Conservation (phyloP, 2,888 invertebrate genomes). For the Drosophila neonasuta region DNA sequence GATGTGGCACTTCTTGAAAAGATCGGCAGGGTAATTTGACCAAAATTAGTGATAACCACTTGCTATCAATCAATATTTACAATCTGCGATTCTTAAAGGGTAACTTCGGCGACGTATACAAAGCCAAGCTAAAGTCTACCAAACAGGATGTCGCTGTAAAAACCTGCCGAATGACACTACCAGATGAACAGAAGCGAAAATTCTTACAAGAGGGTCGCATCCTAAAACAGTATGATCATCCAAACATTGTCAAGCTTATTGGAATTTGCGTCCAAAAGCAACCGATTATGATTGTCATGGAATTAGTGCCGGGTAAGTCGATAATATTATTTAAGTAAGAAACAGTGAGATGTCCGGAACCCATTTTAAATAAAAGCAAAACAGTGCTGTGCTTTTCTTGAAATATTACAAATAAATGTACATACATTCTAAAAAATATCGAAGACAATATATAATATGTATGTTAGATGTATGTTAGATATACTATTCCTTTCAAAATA, state of each 20-base stretch:
- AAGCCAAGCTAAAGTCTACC: constrained; percentile 91
- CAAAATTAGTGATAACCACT: no score
- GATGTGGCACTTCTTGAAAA: constrained; percentile 95
- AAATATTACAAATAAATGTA: no score
- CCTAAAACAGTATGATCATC: constrained; percentile 97
- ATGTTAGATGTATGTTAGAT: no score
- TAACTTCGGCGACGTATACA: constrained; percentile 98
- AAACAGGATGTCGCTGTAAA: constrained; percentile 96
- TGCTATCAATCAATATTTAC: no score
- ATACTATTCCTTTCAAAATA: no score
- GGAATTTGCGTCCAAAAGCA: constrained; percentile 99
- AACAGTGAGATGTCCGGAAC: no score
- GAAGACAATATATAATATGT: no score
- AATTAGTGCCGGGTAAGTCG: constrained; percentile 88
- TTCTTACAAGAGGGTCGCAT: constrained; percentile 98
- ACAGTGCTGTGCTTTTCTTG: no score
- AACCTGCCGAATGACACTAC: constrained; percentile 95
- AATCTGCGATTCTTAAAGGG: constrained; percentile 85
- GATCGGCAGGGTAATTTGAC: constrained; percentile 91
- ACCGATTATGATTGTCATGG: constrained; percentile 99
- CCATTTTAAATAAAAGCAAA: no score
- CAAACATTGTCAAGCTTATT: constrained; percentile 96
- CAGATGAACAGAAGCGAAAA: constrained; percentile 96
- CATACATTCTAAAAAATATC: no score
- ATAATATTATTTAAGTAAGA: no score